These are phyloP conservation scores for Geotrypetes seraphini DNA, from an alignment of 2,797 vertebrate species.

Conservation along the genomic window DNA sequence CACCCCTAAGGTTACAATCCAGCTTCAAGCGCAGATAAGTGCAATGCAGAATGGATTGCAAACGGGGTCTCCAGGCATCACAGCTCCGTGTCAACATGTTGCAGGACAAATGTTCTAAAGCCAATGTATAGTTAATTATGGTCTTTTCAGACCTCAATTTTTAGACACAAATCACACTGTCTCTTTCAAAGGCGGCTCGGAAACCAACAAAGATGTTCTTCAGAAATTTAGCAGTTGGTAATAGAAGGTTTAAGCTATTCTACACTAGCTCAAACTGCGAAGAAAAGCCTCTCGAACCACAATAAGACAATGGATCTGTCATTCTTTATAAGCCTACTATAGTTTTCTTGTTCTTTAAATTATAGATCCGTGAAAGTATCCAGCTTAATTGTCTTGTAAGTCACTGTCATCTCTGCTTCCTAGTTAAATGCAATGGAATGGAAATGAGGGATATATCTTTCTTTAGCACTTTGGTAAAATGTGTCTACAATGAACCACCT, in stretches of 20 bases:
- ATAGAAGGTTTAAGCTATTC: not conserved
- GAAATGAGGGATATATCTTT: not conserved
- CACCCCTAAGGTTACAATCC: too few species aligned
- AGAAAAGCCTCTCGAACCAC: not conserved
- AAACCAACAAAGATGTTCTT: constrained; percentile 3
- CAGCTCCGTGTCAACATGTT: too few species aligned
- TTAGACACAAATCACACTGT: constrained; percentile 17
- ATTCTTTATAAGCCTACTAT: constrained; percentile 9
- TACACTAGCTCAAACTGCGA: not conserved
- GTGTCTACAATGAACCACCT: constrained; percentile 4
- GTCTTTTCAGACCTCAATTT: too few species aligned
- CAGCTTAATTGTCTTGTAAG: constrained; percentile 8
- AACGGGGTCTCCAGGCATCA: too few species aligned
- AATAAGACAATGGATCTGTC: constrained; percentile 1
- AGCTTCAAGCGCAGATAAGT: too few species aligned
- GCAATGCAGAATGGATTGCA: too few species aligned
- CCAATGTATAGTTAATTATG: too few species aligned
- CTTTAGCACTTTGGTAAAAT: not conserved
- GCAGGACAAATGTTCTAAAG: too few species aligned
- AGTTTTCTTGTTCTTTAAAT: constrained; percentile 12
- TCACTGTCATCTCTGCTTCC: not conserved
- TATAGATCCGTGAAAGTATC: constrained; percentile 7
- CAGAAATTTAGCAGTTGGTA: not conserved
- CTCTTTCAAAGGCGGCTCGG: accelerated
- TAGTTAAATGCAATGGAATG: constrained; percentile 7